phyloP scores from a whole-genome alignment of 1,140 invertebrate genomes.

The Zelostemma sp. region DNA sequence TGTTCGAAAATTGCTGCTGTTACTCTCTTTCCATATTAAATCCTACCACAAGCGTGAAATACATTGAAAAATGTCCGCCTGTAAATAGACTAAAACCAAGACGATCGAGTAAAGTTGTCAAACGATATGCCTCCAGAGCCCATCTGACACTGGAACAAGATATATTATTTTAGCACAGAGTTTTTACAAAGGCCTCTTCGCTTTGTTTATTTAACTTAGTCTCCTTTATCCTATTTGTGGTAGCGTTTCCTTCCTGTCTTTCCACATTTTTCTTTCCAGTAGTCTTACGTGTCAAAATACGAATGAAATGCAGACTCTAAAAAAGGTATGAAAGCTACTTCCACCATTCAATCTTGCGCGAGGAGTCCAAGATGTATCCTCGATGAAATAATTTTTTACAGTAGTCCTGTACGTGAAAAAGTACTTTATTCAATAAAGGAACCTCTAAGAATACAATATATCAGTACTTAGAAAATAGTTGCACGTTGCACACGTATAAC shows the following conservation, averaged over 20 bases:
- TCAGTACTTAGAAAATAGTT: too few relatives aligned
- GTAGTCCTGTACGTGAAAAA: slow-evolving; percentile 45
- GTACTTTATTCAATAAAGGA: neutral
- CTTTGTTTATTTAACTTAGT: slow-evolving; percentile 57
- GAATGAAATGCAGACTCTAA: slow-evolving; percentile 1
- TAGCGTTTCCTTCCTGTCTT: slow-evolving; percentile 48
- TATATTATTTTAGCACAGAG: slow-evolving; percentile 61
- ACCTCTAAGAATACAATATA: too few relatives aligned
- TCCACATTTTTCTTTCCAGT: slow-evolving; percentile 42
- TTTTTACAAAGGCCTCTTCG: slow-evolving; percentile 58
- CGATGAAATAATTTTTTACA: slow-evolving; percentile 14
- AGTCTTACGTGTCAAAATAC: slow-evolving; percentile 20
- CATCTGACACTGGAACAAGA: slow-evolving; percentile 50
- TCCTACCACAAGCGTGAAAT: too few relatives aligned
- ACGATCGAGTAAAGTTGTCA: too few relatives aligned
- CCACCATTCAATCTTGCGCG: too few relatives aligned
- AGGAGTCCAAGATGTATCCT: too few relatives aligned
- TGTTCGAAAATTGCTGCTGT: too few relatives aligned
- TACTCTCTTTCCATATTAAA: too few relatives aligned
- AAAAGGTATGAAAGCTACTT: neutral
- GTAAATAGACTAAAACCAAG: too few relatives aligned
- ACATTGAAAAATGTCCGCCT: too few relatives aligned
- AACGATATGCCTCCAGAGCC: too few relatives aligned
- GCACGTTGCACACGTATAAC: too few relatives aligned
- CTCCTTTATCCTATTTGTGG: slow-evolving; percentile 47